Evolutionary conservation across 2,888 invertebrate genomes (phyloP).

Genomic region (Caenorhabditis doughertyi): DNA sequence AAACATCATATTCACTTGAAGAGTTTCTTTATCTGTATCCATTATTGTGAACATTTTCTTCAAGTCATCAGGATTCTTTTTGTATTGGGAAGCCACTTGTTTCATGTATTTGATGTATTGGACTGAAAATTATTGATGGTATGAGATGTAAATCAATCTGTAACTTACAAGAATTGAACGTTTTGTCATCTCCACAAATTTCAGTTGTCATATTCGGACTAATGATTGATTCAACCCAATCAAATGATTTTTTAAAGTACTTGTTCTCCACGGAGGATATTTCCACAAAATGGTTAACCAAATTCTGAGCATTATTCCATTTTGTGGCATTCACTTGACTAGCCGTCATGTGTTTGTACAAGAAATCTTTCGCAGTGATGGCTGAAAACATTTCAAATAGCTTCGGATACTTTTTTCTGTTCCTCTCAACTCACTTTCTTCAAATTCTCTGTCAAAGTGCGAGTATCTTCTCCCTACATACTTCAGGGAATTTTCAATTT

Average conservation of each 20-base stretch:
- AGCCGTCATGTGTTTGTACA: too few relatives aligned
- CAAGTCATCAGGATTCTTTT: not conserved
- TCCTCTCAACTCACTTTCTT: too few relatives aligned
- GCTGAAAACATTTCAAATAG: too few relatives aligned
- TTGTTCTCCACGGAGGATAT: not conserved
- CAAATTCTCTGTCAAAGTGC: too few relatives aligned
- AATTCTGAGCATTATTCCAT: not conserved
- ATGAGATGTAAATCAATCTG: not conserved
- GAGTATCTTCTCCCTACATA: too few relatives aligned
- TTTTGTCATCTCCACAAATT: not conserved
- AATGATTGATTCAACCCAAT: not conserved
- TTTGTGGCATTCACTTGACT: not conserved
- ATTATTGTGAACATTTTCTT: not conserved
- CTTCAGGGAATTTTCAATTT: too few relatives aligned
- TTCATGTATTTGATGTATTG: not conserved
- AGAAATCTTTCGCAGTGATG: too few relatives aligned
- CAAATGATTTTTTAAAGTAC: not conserved
- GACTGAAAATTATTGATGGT: not conserved
- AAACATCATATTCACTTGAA: not conserved
- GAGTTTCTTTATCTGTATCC: not conserved
- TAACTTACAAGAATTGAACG: not conserved
- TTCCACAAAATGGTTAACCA: slow-evolving; percentile 3
- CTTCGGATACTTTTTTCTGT: too few relatives aligned
- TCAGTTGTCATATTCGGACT: not conserved
- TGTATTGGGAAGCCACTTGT: not conserved